Evolutionary conservation across 37 sponge, comb jelly and placozoan genomes (phyloP).

Genomic region (Petrosia ficiformis): DNA sequence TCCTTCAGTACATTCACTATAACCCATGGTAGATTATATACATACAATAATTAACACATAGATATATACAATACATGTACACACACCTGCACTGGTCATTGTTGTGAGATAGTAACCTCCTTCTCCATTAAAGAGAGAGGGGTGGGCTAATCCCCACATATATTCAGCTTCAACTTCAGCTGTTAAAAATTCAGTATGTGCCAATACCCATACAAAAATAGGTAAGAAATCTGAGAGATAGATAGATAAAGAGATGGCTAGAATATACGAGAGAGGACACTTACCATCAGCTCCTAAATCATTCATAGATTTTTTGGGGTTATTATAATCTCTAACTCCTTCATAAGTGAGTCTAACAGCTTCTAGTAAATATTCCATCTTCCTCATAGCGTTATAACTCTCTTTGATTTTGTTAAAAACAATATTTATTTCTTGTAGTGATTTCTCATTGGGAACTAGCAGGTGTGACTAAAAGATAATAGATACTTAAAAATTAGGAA

Average conservation of each 20-base stretch:
- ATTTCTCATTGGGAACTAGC: conserved; percentile 55
- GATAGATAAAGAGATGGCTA: neutral
- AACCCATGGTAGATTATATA: neutral
- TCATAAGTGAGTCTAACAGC: conserved; percentile 86
- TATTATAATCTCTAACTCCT: conserved; percentile 55
- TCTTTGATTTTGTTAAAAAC: conserved; percentile 54
- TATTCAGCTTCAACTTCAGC: conserved; percentile 90
- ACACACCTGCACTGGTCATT: conserved; percentile 73
- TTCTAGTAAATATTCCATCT: conserved; percentile 82
- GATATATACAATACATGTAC: neutral
- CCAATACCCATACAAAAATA: conserved; percentile 89
- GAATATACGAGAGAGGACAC: neutral
- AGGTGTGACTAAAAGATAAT: conserved; percentile 43
- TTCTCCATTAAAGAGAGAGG: conserved; percentile 82
- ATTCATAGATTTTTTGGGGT: conserved; percentile 58
- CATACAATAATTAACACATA: too few relatives aligned
- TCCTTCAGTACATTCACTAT: conserved; percentile 62
- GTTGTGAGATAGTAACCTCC: conserved; percentile 96
- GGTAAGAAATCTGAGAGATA: conserved; percentile 83
- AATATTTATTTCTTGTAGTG: conserved; percentile 50
- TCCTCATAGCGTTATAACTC: conserved; percentile 67
- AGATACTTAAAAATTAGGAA: neutral
- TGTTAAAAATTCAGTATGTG: conserved; percentile 58
- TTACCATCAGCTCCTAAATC: conserved; percentile 81
- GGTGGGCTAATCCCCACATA: conserved; percentile 93